Evolutionary conservation across 2,888 invertebrate genomes (phyloP), one percentile per base, ranked within the genome.

Genomic region (Polia nebulosa): DNA sequence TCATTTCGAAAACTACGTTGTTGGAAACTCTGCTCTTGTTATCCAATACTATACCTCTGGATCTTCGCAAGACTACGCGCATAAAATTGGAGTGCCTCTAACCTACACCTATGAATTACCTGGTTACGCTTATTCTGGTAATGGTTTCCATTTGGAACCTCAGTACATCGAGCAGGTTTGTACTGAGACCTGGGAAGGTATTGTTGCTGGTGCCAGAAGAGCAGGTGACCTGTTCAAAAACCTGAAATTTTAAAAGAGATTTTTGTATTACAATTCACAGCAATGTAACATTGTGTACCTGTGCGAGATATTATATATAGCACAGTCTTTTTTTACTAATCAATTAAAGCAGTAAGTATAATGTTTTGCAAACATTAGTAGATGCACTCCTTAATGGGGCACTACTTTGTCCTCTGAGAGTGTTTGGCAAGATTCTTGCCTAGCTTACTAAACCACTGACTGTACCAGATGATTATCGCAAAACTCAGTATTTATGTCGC

Each of bases 91-190:
- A 0, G 96, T 97, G 47, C 96, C 96, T 0, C 87, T 97, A 13
- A 86, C 97, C 0, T 97, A 96, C 78, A 97, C 97, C 4, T 95
- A 96, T 82, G 97, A 97, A 88, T 86, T 97, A 68, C 97, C 97
- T 0, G 96, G 96, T 63, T 95, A 97, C 20, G 80, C 87, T 9
- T 81, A 83, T 1, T 90, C 89, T 3, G 78, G 84, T 0, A 44
- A 87, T 34, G 97, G 97, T 5, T 97, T 97, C 88, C 92, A 96
- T 84, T 92, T 97, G 1, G 91, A 96, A 8, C 93, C 97, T 0
- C 83, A 85, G 0, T 93, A 96, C 73, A 97, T 97, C 77, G 78
- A 91, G 34, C 94, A 95, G 20, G 96, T 97, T 1, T 96, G 96
- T 32, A 68, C 81, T 0, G 97, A 97, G 85, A 96, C 97, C 29